Conservation (phyloP, 2,888 invertebrate species). For the Metopia argyrocephala region DNA sequence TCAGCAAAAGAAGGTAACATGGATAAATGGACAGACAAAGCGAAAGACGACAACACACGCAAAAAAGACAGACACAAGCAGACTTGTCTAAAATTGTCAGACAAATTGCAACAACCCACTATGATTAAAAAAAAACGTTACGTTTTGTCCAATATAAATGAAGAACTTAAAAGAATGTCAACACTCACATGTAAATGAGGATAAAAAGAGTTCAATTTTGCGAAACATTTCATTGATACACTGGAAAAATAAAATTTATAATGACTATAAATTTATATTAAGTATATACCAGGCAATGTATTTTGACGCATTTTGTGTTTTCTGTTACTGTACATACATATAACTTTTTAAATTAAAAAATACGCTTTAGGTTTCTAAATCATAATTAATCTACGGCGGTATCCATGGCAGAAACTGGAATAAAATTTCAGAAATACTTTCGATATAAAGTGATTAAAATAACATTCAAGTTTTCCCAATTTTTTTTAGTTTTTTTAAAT, state of each 20-base stretch:
- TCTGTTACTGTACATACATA: too few species aligned
- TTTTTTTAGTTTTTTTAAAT: too few species aligned
- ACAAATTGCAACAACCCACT: slow-evolving; percentile 62
- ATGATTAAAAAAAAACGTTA: background rate
- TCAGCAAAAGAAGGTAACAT: background rate
- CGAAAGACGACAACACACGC: slow-evolving; percentile 8
- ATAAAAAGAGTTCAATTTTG: background rate
- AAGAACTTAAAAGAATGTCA: slow-evolving; percentile 42
- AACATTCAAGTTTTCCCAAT: too few species aligned
- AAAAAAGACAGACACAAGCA: slow-evolving; percentile 25
- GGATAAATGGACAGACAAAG: background rate
- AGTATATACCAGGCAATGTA: too few species aligned
- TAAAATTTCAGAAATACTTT: too few species aligned
- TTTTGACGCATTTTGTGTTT: too few species aligned
- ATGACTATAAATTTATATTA: too few species aligned
- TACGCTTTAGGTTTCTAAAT: too few species aligned
- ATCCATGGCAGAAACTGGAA: too few species aligned
- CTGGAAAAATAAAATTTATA: background rate
- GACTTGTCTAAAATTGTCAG: slow-evolving; percentile 38
- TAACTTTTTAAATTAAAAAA: too few species aligned
- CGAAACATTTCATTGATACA: slow-evolving; percentile 10
- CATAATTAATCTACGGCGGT: too few species aligned
- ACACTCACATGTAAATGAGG: slow-evolving; percentile 51
- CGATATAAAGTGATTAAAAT: too few species aligned
- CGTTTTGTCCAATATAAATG: slow-evolving; percentile 55